phyloP scores from a whole-genome alignment of 1,140 invertebrate species.

The Micrasema minimum region DNA sequence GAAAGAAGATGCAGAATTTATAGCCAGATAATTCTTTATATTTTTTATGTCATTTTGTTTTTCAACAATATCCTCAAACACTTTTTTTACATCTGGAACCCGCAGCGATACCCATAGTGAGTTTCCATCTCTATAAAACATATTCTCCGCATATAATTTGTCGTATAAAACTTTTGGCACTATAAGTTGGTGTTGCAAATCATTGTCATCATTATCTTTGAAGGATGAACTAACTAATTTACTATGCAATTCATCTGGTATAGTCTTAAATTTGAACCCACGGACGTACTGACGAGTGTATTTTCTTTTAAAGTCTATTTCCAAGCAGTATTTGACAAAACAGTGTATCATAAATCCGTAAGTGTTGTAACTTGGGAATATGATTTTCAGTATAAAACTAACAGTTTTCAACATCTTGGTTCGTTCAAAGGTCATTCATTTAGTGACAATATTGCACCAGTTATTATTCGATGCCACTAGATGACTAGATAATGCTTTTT shows the following conservation, averaged over 20 bases:
- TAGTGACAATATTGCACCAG: background rate
- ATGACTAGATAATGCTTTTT: too few relatives aligned
- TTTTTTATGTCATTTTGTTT: slow-evolving; percentile 21
- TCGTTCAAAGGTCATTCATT: background rate
- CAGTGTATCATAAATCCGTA: slow-evolving; percentile 43
- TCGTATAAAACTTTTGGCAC: slow-evolving; percentile 39
- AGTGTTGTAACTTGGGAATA: slow-evolving; percentile 42
- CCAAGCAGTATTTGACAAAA: slow-evolving; percentile 32
- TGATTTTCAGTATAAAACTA: slow-evolving; percentile 33
- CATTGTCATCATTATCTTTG: background rate
- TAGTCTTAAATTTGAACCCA: slow-evolving; percentile 34
- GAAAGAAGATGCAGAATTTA: slow-evolving; percentile 11
- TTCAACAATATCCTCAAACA: slow-evolving; percentile 4
- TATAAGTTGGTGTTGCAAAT: slow-evolving; percentile 44
- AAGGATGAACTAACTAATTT: slow-evolving; percentile 23
- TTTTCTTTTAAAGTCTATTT: slow-evolving; percentile 37
- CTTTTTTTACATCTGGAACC: background rate
- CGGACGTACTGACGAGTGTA: slow-evolving; percentile 23
- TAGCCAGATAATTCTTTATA: slow-evolving; percentile 17
- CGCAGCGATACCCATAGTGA: slow-evolving; percentile 44
- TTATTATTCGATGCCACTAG: too few relatives aligned
- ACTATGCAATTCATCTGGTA: slow-evolving; percentile 41
- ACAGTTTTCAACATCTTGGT: slow-evolving; percentile 3
- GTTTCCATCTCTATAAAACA: slow-evolving; percentile 48
- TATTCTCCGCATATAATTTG: slow-evolving; percentile 44